Evolutionary conservation across 2,797 vertebrate species (phyloP), one percentile per base, ranked within the genome.

Genomic region (Danio jaintianensis): DNA sequence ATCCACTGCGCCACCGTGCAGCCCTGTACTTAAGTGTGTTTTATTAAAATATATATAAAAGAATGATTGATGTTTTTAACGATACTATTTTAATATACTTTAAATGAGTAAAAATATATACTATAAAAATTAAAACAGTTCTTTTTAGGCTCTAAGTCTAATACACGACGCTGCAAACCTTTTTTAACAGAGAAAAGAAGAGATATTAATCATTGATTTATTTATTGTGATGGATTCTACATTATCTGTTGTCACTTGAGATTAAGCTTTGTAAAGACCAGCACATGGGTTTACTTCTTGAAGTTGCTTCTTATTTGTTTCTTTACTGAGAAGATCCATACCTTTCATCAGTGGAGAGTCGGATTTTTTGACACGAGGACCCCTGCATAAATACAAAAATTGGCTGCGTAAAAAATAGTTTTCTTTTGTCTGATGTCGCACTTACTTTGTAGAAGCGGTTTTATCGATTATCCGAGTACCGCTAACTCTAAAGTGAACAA

Each of bases 281-380:
- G 52, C 5, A 29, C 7, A 15, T 40, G 29, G 5, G 4, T 75
- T 75, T 40, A 64, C 59, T 11, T 38, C 4, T 5, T 64, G 13
- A 22, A 11, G n/a, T 16, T 16, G 36, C 52, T 15, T 20, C n/a
- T 22, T 52, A 20, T 69, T 52, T 22, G 5, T 61, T 11, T 75
- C 70, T 62, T 67, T 45, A 74, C 50, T 71, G 56, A 55, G 59
- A n/a, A 43, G 20, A 50, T 63, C 40, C 64, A 45, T 81, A 66
- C 53, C 61, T 59, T 63, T 81, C 68, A 69, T 80, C 7, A 75
- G 20, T 13, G 77, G 61, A 18, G 62, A 64, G 3, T 48, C 68
- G 53, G 83, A n/a, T 36, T 72, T 86, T 63, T 71, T 68, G 11
- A 58, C 66, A 55, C 11, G 74, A 36, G 67, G 73, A 22, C 59